Evolutionary conservation across 2,113 vertebrate species (phyloP).

Genomic region (Hirundichthys speculiger): DNA sequence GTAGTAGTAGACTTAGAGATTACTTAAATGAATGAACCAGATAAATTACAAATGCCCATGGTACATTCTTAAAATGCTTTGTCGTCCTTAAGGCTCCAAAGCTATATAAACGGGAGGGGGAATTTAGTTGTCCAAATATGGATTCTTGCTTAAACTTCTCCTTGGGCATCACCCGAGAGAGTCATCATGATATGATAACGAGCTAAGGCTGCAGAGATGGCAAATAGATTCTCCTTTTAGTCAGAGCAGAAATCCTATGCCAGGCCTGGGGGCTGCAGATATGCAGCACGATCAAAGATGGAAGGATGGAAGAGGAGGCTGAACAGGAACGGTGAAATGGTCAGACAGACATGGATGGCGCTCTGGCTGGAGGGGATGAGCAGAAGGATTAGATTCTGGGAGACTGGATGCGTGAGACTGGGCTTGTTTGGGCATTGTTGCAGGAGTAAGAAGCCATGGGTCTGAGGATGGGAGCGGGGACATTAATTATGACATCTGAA

Average conservation of each 20-base stretch:
- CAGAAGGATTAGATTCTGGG: slow-evolving; percentile 74
- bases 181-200: slow-evolving; percentile 76
- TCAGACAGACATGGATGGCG: slow-evolving; percentile 67
- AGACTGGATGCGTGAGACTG: slow-evolving; percentile 67
- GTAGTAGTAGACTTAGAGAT: no score
- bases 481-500: slow-evolving; percentile 66
- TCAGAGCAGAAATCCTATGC: slow-evolving; percentile 70
- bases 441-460: slow-evolving; percentile 53
- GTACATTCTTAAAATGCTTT: slow-evolving; percentile 40
- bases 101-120: slow-evolving; percentile 65
- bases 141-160: slow-evolving; percentile 79
- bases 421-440: slow-evolving; percentile 68
- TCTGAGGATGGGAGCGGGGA: slow-evolving; percentile 49
- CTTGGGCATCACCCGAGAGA: slow-evolving; percentile 76
- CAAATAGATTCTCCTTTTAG: slow-evolving; percentile 74
- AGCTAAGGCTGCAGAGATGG: slow-evolving; percentile 71
- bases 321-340: slow-evolving; percentile 64
- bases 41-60: not conserved
- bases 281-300: slow-evolving; percentile 62
- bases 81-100: slow-evolving; percentile 30
- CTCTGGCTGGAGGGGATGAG: slow-evolving; percentile 72
- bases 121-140: slow-evolving; percentile 82
- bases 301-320: slow-evolving; percentile 60
- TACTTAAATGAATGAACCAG: no score
- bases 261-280: slow-evolving; percentile 70